Evolutionary conservation across 2,797 vertebrate genomes (phyloP).

Genomic region (Carduelis carduelis): DNA sequence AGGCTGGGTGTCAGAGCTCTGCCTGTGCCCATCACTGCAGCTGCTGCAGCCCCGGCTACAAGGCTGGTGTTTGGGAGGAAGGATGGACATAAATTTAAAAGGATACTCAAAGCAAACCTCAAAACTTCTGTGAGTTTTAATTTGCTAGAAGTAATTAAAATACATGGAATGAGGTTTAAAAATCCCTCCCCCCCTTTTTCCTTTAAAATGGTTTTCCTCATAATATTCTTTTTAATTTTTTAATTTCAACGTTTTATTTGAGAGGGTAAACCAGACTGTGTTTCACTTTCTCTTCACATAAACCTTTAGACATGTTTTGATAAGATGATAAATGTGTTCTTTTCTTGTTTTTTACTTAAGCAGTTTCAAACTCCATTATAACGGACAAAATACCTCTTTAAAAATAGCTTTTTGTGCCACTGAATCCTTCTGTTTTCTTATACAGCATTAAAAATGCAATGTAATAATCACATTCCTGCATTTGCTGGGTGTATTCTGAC

Average conservation of each 20-base stretch:
- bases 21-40: too few relatives aligned
- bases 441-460: background rate
- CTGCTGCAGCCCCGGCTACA: background rate
- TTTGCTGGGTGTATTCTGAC: background rate
- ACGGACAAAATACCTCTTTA: background rate
- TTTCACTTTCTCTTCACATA: background rate
- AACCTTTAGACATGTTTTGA: background rate
- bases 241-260: background rate
- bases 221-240: background rate
- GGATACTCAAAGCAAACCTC: background rate
- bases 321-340: background rate
- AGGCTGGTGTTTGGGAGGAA: background rate
- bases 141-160: background rate
- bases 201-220: background rate
- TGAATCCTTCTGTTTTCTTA: background rate
- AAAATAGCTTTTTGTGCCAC: background rate
- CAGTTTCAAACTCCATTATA: background rate
- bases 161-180: background rate
- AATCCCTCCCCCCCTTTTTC: rapidly evolving
- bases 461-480: background rate
- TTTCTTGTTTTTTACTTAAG: background rate
- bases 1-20: too few relatives aligned
- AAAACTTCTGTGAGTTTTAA: background rate
- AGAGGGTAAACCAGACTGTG: background rate
- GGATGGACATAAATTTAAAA: background rate